Percentiles rank a stretch among this genome's conserved stretches.
These are phyloP conservation scores for Pheosia tremula DNA, from an alignment of 2,888 invertebrate species.

Conservation along the genomic window DNA sequence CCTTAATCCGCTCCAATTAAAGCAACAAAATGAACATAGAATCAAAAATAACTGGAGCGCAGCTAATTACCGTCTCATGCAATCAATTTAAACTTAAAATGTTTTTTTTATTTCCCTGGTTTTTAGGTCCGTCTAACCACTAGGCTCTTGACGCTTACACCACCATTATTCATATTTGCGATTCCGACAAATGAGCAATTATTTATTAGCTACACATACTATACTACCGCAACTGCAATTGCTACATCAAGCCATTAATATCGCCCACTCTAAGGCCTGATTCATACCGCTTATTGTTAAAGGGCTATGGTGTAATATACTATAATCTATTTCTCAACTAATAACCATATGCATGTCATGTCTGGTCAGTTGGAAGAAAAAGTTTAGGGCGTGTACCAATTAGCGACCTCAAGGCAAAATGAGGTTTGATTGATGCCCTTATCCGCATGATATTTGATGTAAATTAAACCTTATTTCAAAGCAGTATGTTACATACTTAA, in stretches of 20 bases:
- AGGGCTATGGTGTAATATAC: slow-evolving; percentile 12
- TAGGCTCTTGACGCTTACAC: too few relatives aligned
- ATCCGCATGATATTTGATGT: not conserved
- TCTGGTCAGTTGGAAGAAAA: slow-evolving; percentile 21
- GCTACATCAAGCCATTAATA: slow-evolving; percentile 47
- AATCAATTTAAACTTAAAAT: too few relatives aligned
- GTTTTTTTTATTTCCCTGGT: too few relatives aligned
- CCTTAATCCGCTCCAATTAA: too few relatives aligned
- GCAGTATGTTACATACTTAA: too few relatives aligned
- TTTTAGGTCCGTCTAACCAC: too few relatives aligned
- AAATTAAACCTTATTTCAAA: not conserved
- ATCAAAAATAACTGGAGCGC: not conserved
- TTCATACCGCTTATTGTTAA: slow-evolving; percentile 35
- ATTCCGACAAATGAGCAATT: slow-evolving; percentile 38
- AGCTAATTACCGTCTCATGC: too few relatives aligned
- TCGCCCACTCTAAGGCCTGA: slow-evolving; percentile 48
- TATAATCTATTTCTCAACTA: slow-evolving; percentile 33
- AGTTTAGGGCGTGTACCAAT: slow-evolving; percentile 3
- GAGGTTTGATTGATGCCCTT: not conserved
- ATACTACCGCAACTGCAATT: slow-evolving; percentile 36
- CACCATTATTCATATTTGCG: slow-evolving; percentile 22
- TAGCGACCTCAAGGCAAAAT: slow-evolving; percentile 3
- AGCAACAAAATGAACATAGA: not conserved
- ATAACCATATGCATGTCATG: slow-evolving; percentile 29
- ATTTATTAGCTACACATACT: slow-evolving; percentile 35